Evolutionary conservation across 2,888 invertebrate species (phyloP), one percentile per base, ranked within the genome.

Genomic region (Arrhopalites spinosus): DNA sequence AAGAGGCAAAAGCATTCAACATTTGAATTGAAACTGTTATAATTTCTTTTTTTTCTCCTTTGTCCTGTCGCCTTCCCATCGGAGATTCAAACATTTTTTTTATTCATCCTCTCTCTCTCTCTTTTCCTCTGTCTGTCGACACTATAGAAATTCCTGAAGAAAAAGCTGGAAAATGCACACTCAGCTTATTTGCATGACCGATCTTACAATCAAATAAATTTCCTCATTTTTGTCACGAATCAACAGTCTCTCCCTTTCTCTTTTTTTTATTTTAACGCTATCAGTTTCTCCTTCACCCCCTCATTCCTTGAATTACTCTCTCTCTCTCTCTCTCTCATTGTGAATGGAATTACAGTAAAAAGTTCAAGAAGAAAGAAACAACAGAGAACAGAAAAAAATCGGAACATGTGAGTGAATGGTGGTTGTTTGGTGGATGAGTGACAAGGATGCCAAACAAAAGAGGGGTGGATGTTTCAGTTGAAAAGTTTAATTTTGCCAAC

Each of bases 161-260:
- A n/a, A n/a, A n/a, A n/a, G n/a, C n/a, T 43, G 67, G 77, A 64
- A 77, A 68, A 72, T 71, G 64, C 72, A 50, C 76, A 67, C 25
- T 59, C 66, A 73, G 66, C 78, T 78, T 77, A 78, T 80, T 78
- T 80, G 80, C 80, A 80, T 80, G 80, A 77, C 78, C 78, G 77
- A 77, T 80, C 77, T 45, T 68, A 64, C 73, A 78, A 76, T 78
- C 77, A 80, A 80, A 78, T 79, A 76, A 77, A 79, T 79, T 78
- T 63, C 74, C 67, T 74, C 76, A 69, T 73, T 69, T 76, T 71
- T 76, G 75, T 78, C 78, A 77, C 50, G 61, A 77, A 45, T 66
- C 36, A 59, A 59, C 59, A 59, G 27, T 2, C 59, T 25, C 13
- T 23, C 25, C 13, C 25, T 25, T 27, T 27, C 59, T 2, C 59